Evolutionary conservation across 2,888 invertebrate genomes (phyloP), one percentile per base, ranked within the genome.

Genomic region (Eupithecia vulgata): DNA sequence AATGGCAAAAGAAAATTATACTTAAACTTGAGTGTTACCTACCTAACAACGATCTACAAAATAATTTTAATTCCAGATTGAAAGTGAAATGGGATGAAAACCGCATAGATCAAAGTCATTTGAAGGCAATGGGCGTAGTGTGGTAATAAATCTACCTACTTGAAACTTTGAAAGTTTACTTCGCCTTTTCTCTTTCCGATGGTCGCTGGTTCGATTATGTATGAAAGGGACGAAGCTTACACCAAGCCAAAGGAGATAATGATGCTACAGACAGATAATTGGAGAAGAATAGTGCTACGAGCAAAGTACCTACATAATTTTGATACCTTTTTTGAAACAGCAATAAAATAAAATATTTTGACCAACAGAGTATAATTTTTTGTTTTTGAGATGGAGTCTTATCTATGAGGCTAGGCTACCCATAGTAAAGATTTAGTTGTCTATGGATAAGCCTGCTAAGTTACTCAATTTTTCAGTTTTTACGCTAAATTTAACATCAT

Each of bases 11-110:
- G 12, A 40, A 12, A 40, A 45, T 45, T 45, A 45, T 8, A 17
- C 17, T 17, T 17, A 17, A n/a, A n/a, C n/a, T n/a, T n/a, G n/a
- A n/a, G n/a, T n/a, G n/a, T n/a, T n/a, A n/a, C n/a, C n/a, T 45
- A 17, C 5, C 5, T 15, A n/a, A n/a, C 8, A 1, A 52, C 10
- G 2, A 21, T 4, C 12, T 12, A 21, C 17, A 52, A 52, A 52
- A 21, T 52, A 25, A n/a, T 35, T 70, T 70, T 35, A 1, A n/a
- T 52, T 37, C 45, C 83, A 95, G 95, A 74, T 87, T 95, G 67
- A 90, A 91, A 75, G 90, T 95, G 10, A 93, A 92, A 71, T 91
- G 93, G n/a, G 85, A 87, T 25, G 95, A 95, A 83, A 95, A 95
- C 0, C 84, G 92, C 6, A 83, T 95, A 35, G 85, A 95, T 10